phyloP scores from a whole-genome alignment of 1,140 invertebrate species.

The Chelonus insularis region DNA sequence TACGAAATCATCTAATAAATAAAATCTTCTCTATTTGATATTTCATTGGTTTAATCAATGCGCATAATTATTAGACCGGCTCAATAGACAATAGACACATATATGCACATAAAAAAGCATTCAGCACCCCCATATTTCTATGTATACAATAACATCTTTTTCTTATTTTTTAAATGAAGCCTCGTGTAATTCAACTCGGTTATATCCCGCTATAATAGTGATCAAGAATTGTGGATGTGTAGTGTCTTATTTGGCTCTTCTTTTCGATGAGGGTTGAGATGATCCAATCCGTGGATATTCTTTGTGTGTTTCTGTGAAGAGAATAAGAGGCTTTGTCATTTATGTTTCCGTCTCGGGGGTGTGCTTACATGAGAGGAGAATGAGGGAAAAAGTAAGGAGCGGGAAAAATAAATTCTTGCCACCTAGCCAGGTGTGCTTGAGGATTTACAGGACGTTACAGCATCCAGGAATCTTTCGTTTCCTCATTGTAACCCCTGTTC shows the following conservation, averaged over 20 bases:
- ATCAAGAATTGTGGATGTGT: no score
- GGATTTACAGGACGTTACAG: constrained; percentile 45
- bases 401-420: constrained; percentile 21
- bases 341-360: constrained; percentile 52
- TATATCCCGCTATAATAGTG: no score
- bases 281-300: constrained; percentile 40
- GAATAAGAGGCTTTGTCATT: constrained; percentile 48
- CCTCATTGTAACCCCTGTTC: constrained; percentile 26
- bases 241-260: constrained; percentile 8
- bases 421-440: constrained; percentile 50
- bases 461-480: constrained; percentile 46
- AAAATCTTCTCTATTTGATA: constrained; percentile 20
- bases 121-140: constrained; percentile 32
- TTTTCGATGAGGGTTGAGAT: constrained; percentile 33
- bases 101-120: no score
- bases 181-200: constrained; percentile 22
- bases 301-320: constrained; percentile 39
- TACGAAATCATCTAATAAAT: no score
- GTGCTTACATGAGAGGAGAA: constrained; percentile 26
- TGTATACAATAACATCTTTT: constrained; percentile 17
- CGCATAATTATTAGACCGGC: constrained; percentile 41
- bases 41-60: constrained; percentile 45
- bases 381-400: neutral
- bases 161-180: constrained; percentile 22
- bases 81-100: constrained; percentile 34